Evolutionary conservation across 2,797 vertebrate species (phyloP).

Genomic region (Naso thynnoides): DNA sequence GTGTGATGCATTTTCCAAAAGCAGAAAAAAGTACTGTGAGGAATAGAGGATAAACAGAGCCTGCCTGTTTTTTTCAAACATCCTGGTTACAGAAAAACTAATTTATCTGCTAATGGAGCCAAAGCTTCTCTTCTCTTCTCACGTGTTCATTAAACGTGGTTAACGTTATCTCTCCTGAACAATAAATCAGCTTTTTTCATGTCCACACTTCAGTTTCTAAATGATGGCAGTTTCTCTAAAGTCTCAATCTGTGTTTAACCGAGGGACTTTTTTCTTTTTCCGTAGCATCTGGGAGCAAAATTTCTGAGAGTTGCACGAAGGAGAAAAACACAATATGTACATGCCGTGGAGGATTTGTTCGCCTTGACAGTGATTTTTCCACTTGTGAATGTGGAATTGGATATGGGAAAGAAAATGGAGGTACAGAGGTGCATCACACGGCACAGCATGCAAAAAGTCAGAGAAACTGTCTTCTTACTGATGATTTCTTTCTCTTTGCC

Average conservation of each 20-base stretch:
- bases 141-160: no score
- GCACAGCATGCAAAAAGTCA: neutral
- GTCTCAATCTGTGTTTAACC: neutral
- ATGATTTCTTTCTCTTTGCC: neutral
- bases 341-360: conserved; percentile 60
- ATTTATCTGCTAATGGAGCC: neutral
- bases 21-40: neutral
- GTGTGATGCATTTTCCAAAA: neutral
- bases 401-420: fast-evolving
- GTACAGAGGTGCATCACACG: conserved; percentile 45
- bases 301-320: fast-evolving
- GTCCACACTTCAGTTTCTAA: no score
- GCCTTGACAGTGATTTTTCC: fast-evolving
- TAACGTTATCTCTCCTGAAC: no score
- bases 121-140: no score
- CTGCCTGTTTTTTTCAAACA: neutral
- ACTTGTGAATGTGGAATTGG: conserved; percentile 77
- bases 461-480: neutral
- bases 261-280: neutral
- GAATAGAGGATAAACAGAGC: neutral
- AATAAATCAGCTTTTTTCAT: neutral
- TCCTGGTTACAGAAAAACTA: neutral
- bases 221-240: neutral
- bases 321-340: conserved; percentile 51
- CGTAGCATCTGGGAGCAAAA: conserved; percentile 1